These are phyloP conservation scores for Meta bourneti DNA, from an alignment of 2,888 invertebrate species.

Conservation along the genomic window DNA sequence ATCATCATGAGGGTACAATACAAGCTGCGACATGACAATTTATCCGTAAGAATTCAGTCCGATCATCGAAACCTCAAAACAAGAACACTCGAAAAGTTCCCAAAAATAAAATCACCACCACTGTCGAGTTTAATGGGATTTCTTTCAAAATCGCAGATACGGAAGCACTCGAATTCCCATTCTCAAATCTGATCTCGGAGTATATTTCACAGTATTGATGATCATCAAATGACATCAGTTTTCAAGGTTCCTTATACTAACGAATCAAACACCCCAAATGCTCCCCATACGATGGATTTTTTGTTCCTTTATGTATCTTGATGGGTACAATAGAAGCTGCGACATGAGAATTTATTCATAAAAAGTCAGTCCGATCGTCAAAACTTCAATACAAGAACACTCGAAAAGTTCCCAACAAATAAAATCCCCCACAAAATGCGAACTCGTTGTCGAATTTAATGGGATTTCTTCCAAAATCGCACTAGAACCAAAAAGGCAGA, in stretches of 20 bases:
- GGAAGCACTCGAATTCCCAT: constrained; percentile 9
- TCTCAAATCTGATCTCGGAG: neutral
- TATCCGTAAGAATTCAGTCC: no score
- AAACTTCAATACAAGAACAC: neutral
- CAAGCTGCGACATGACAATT: no score
- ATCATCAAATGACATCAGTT: no score
- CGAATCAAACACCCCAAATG: no score
- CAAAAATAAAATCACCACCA: neutral
- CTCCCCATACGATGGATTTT: no score
- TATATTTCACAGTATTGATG: no score
- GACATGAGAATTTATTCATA: no score
- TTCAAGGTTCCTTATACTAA: no score
- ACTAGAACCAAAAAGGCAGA: neutral
- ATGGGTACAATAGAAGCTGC: no score
- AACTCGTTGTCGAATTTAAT: neutral
- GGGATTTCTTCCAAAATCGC: neutral
- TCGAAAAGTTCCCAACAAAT: neutral
- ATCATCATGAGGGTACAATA: no score
- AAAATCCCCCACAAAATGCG: neutral
- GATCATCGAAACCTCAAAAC: neutral
- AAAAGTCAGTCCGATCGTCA: no score
- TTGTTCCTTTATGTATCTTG: no score
- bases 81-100: constrained; percentile 3
- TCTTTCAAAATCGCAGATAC: neutral
- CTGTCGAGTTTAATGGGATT: neutral